phyloP scores from a whole-genome alignment of 35 echinoderm and acorn worm genomes.

The Heliocidaris tuberculata region DNA sequence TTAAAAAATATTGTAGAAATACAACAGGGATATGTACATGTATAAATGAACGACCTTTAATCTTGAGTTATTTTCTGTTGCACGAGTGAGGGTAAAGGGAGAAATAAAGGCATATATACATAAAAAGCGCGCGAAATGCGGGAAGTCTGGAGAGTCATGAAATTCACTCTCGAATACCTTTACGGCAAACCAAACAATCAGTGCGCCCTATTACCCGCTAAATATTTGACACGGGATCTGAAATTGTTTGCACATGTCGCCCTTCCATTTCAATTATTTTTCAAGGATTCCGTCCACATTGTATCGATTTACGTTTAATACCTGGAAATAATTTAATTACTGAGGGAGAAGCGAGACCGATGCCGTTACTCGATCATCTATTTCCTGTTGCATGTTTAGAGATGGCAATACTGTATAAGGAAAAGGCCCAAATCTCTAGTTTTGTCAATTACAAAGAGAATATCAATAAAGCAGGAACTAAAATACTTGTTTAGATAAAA shows the following conservation, averaged over 20 bases:
- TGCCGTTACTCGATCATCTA: not conserved
- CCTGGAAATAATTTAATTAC: not conserved
- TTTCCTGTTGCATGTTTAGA: no score
- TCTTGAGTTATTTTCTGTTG: not conserved
- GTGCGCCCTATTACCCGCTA: not conserved
- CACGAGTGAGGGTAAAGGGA: not conserved
- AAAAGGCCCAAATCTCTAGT: no score
- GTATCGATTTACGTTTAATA: not conserved
- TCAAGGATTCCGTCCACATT: not conserved
- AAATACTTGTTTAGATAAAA: no score
- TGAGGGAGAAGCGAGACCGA: not conserved
- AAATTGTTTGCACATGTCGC: not conserved
- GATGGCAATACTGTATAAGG: no score
- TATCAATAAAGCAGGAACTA: no score
- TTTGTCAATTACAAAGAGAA: no score
- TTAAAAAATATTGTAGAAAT: no score
- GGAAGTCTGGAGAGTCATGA: not conserved
- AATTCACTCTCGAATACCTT: not conserved
- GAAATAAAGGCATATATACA: not conserved
- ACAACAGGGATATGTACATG: no score
- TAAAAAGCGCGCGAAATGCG: not conserved
- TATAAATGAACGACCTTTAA: no score
- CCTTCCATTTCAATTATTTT: not conserved
- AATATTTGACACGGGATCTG: not conserved
- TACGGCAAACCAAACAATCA: not conserved